Percentiles rank a stretch among this genome's conserved stretches.
Evolutionary conservation across 2,888 invertebrate genomes (phyloP).

Genomic region (Sphinx pinastri): DNA sequence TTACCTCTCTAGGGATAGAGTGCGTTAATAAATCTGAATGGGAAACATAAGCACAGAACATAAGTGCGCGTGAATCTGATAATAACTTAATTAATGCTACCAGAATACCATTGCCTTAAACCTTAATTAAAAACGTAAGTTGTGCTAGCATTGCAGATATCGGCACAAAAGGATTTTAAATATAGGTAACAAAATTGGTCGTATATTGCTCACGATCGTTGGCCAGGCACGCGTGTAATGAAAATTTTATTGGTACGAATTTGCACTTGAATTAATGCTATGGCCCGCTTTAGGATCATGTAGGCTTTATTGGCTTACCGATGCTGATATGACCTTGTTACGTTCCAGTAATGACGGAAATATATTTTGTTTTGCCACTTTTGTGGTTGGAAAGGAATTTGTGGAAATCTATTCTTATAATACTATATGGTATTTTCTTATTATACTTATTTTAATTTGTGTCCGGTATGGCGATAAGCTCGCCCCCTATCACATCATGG

Average conservation of each 20-base stretch:
- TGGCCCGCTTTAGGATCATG: conserved; percentile 38
- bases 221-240: conserved; percentile 52
- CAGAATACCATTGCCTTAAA: too few species aligned
- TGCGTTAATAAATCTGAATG: too few species aligned
- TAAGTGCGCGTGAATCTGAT: too few species aligned
- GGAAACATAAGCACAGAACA: too few species aligned
- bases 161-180: conserved; percentile 25
- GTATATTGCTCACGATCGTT: conserved; percentile 42
- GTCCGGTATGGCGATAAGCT: too few species aligned
- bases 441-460: too few species aligned
- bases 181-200: conserved; percentile 31
- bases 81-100: too few species aligned
- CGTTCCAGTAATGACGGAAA: conserved; percentile 5
- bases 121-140: conserved; percentile 1
- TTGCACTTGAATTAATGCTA: conserved; percentile 55
- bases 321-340: conserved; percentile 26
- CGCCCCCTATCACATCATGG: too few species aligned
- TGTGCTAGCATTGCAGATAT: background rate
- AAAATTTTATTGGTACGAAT: conserved; percentile 58
- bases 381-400: too few species aligned
- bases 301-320: conserved; percentile 39
- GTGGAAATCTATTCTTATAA: too few species aligned
- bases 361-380: background rate
- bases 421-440: too few species aligned
- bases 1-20: too few species aligned